These are phyloP conservation scores for Ibidorhyncha struthersii DNA, from an alignment of 2,113 vertebrate genomes.

Conservation along the genomic window DNA sequence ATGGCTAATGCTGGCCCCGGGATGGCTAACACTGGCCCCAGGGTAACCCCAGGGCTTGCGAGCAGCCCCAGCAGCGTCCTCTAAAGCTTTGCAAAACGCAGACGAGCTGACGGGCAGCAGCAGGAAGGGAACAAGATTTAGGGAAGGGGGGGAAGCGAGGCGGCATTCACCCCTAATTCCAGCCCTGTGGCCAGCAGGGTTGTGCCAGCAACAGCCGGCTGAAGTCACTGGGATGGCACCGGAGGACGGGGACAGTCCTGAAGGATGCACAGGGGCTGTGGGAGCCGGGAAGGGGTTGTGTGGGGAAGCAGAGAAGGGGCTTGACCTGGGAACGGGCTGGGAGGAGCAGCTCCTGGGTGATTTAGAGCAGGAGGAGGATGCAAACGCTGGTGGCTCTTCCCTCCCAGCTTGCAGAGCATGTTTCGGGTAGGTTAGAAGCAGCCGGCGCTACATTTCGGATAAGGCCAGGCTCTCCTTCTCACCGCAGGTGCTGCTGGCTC, in stretches of 20 bases:
- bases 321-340: accelerated
- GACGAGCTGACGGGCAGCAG: background rate
- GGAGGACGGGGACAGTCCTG: accelerated
- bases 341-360: background rate
- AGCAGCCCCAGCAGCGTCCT: background rate
- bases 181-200: background rate
- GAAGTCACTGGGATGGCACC: background rate
- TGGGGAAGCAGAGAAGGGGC: background rate
- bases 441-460: accelerated
- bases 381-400: background rate
- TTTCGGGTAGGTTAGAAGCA: background rate
- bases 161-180: accelerated
- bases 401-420: accelerated
- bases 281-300: background rate
- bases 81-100: background rate
- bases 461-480: background rate
- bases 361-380: background rate
- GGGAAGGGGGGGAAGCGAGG: background rate
- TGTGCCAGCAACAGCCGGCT: accelerated
- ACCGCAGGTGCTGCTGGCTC: conserved; percentile 37
- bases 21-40: background rate
- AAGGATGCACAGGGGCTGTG: background rate
- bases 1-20: background rate
- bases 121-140: background rate
- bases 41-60: background rate